Conservation (phyloP, 1,140 invertebrate species). For the Idris sp. region DNA sequence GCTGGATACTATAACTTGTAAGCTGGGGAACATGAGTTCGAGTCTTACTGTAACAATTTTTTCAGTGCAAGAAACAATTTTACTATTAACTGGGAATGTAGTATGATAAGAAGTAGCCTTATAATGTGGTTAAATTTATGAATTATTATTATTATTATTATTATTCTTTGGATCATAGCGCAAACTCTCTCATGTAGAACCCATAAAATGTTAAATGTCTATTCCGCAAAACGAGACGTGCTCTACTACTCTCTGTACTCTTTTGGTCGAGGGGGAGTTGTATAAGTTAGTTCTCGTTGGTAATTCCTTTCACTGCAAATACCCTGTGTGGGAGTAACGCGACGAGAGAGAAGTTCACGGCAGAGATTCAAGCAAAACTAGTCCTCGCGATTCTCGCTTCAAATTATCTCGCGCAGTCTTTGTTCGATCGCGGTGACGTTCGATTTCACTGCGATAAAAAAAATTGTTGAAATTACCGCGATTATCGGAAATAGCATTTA, state of each 20-base stretch:
- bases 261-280: slow-evolving; percentile 46
- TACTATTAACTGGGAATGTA: too few species aligned
- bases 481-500: too few species aligned
- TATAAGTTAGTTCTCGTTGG: slow-evolving; percentile 59
- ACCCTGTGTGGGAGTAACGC: slow-evolving; percentile 68
- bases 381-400: slow-evolving; percentile 58
- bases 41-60: too few species aligned
- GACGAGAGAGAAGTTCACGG: slow-evolving; percentile 65
- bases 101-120: too few species aligned
- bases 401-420: slow-evolving; percentile 54
- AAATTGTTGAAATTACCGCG: too few species aligned
- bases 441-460: slow-evolving; percentile 35
- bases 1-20: too few species aligned
- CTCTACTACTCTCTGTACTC: too few species aligned
- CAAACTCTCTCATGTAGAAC: slow-evolving; percentile 48
- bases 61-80: too few species aligned
- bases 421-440: slow-evolving; percentile 44
- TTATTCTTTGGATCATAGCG: slow-evolving; percentile 18
- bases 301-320: slow-evolving; percentile 71
- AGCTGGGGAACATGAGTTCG: too few species aligned
- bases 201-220: slow-evolving; percentile 42
- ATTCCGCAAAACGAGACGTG: slow-evolving; percentile 42
- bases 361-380: slow-evolving; percentile 68
- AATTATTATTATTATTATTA: too few species aligned
- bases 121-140: too few species aligned